phyloP scores from a whole-genome alignment of 1,140 invertebrate genomes.

The Hypothenemus hampei region DNA sequence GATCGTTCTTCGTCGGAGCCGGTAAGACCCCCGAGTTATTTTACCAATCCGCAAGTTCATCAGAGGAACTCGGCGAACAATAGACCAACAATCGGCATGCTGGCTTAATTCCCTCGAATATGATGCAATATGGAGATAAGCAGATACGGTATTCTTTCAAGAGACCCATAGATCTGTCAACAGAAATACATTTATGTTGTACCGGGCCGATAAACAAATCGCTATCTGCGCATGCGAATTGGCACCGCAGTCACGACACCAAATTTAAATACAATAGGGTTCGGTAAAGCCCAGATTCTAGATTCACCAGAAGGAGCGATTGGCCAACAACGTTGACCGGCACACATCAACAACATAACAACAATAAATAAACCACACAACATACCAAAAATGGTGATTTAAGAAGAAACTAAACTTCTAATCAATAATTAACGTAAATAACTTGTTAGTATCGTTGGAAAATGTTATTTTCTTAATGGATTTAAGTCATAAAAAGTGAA shows the following conservation, averaged over 20 bases:
- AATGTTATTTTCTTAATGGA: conserved; percentile 22
- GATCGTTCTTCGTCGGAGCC: background rate
- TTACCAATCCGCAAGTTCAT: conserved; percentile 25
- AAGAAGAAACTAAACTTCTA: too few species aligned
- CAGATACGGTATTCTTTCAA: conserved; percentile 38
- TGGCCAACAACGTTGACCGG: too few species aligned
- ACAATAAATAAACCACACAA: too few species aligned
- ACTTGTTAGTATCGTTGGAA: too few species aligned
- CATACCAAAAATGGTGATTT: too few species aligned
- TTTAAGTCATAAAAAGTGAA: conserved; percentile 22
- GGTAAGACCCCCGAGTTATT: conserved; percentile 9
- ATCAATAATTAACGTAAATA: too few species aligned
- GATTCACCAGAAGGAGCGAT: too few species aligned
- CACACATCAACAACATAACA: too few species aligned
- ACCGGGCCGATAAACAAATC: conserved; percentile 37
- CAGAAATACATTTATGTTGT: conserved; percentile 39
- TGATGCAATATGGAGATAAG: conserved; percentile 37
- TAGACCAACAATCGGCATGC: conserved; percentile 16
- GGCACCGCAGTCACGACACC: conserved; percentile 35
- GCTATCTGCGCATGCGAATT: conserved; percentile 39
- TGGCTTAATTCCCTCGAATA: conserved; percentile 30
- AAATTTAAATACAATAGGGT: conserved; percentile 40
- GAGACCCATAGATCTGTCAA: conserved; percentile 42
- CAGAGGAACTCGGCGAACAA: conserved; percentile 18
- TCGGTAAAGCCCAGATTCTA: conserved; percentile 11